phyloP scores from a whole-genome alignment of 2,113 vertebrate genomes.

The Silurus asotus region DNA sequence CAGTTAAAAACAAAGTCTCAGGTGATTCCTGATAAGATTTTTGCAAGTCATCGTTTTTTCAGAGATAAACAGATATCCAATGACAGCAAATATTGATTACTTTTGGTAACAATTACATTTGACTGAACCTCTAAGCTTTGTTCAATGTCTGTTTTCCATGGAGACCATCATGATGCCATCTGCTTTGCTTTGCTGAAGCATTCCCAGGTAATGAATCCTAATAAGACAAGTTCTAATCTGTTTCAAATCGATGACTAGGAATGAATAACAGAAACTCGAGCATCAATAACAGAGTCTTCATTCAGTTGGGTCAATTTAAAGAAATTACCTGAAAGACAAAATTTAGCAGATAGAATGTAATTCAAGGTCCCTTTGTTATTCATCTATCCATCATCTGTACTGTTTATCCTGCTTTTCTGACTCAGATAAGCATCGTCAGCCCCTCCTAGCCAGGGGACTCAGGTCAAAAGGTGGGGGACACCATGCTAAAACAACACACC shows the following conservation, averaged over 20 bases:
- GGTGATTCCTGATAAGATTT: not conserved
- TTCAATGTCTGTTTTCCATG: not conserved
- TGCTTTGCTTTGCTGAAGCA: not conserved
- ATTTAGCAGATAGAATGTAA: not conserved
- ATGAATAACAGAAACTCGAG: not conserved
- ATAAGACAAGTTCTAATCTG: not conserved
- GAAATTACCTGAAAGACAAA: not conserved
- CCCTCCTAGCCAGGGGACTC: too few relatives aligned
- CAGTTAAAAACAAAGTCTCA: not conserved
- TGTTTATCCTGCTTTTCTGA: too few relatives aligned
- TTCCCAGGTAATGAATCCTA: not conserved
- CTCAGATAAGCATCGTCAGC: too few relatives aligned
- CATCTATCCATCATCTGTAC: too few relatives aligned
- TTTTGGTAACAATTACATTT: not conserved
- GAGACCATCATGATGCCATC: not conserved
- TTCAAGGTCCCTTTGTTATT: not conserved
- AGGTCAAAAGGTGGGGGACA: too few relatives aligned
- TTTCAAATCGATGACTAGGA: not conserved
- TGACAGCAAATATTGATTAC: not conserved
- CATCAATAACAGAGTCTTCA: not conserved
- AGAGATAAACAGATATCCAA: not conserved
- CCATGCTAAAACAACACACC: too few relatives aligned
- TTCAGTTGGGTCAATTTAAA: not conserved
- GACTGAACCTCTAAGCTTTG: not conserved
- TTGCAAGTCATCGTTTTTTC: not conserved